Evolutionary conservation across 2,113 vertebrate species (phyloP), one percentile per base, ranked within the genome.

Genomic region (Callionymus lyra): DNA sequence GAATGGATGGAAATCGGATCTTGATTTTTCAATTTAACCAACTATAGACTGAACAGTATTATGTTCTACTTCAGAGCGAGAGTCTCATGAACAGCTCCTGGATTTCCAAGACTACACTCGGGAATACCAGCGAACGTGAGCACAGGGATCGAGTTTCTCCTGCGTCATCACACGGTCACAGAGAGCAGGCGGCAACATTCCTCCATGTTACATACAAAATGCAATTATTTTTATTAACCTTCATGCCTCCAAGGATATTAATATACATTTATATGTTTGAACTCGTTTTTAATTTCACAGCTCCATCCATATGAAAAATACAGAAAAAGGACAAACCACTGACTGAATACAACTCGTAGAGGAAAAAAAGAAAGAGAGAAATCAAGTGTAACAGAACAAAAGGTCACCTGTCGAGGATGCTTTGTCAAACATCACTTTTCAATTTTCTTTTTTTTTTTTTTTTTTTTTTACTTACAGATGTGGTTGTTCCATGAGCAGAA

Each of bases 241-340:
- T 97, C 95, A 98, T 98, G 95, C 95, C 95, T 94, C 90, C 91
- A 92, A 94, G 95, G 91, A 95, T 92, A 91, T 94, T 91, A 92
- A 93, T 93, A 91, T 95, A 99, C 94, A 94, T 89, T 89, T 92
- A 93, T 93, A 91, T 89, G 85, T 93, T 92, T 93, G 88, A 94
- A 93, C 86, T 96, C 89, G 86, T 90, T 90, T n/a, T 95, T 89
- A 87, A 89, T 88, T 94, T 99, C 94, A 99, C 95, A 96, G 92
- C 92, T 97, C 92, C 93, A 91, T 91, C 89, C 87, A 96, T 92
- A 89, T 87, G 89, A 89, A 92, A 87, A 91, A 76, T 91, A 94
- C 89, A 92, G 88, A 91, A 88, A 71, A 74, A 82, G 91, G 90
- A 89, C 89, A 87, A 89, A 91, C 90, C 92, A 97, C 91, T 89